Base-by-base conservation (phyloP, 2,113 vertebrate genomes). In the Pantherophis guttatus region DNA sequence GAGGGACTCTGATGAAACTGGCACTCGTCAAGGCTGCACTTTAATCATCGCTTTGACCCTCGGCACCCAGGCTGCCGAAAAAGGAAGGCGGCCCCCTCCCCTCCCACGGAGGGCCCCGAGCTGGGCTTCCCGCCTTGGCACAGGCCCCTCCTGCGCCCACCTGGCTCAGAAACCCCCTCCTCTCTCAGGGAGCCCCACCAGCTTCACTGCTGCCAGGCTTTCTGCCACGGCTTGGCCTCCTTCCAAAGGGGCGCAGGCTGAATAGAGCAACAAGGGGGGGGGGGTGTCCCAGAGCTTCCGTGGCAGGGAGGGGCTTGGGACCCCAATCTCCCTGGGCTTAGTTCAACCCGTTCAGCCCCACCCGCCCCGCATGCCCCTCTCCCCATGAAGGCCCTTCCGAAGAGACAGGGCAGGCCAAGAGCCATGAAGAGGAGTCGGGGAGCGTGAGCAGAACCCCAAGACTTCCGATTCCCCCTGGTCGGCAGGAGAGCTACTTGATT, bases 1-100 rank as follows among this genome's bases (percentile, higher is more conserved):
- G 0, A 95, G 86, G 39, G 94, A 90, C 93, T 88, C 62, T 85
- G 88, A 96, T 87, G 91, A 95, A 96, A 94, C 70, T 94, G 93
- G 88, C 86, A 4, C 39, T 95, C 87, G 75, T 92, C 87, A 88
- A 33, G 52, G 92, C 33, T 19, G 23, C 26, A 62, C 87, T n/a
- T 94, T 87, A 87, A 93, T 26, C 91, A 95, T 58, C 86, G 86
- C 53, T 94, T 39, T 70, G 52, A 4, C n/a, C 44, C 39, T 50
- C 24, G 11, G 93, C 33, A 75, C 44, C n/a, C 1, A 21, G 50
- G 39, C 11, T 3, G 57, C 58, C 90, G 93, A 91, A 91, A 58
- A 59, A 57, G 33, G 33, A 91, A 1, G 91, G 15, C 29, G 19
- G 91, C 26, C 94, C 88, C 3, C 0, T 91, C n/a, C 92, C 39